These are phyloP conservation scores for Rhagologus leucostigma DNA, from an alignment of 2,113 vertebrate genomes.

Conservation along the genomic window DNA sequence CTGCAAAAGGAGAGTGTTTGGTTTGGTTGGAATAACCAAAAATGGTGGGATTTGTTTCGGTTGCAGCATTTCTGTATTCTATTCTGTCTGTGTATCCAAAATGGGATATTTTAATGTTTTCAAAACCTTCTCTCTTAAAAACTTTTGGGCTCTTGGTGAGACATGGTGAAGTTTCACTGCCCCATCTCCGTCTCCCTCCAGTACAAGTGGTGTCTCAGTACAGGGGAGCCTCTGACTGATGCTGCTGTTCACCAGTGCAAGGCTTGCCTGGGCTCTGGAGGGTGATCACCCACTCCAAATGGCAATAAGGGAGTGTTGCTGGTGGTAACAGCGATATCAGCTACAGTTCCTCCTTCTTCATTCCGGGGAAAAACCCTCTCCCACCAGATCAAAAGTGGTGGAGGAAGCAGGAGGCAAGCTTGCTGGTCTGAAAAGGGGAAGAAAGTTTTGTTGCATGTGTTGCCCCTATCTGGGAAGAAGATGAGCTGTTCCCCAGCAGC, in stretches of 20 bases:
- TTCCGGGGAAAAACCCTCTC: not conserved
- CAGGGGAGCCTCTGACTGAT: not conserved
- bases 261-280: not conserved
- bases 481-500: not conserved
- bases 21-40: not conserved
- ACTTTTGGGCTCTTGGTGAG: not conserved
- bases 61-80: not conserved
- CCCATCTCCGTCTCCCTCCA: not conserved
- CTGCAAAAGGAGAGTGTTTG: not conserved
- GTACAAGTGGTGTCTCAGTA: accelerated
- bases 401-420: not conserved
- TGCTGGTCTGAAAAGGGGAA: not conserved
- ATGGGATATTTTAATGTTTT: not conserved
- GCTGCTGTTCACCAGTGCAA: not conserved
- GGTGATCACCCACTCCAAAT: not conserved
- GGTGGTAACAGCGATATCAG: not conserved
- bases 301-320: not conserved
- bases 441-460: not conserved
- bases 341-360: not conserved
- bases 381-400: not conserved
- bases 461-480: not conserved
- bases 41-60: not conserved
- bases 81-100: not conserved
- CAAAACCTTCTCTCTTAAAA: not conserved
- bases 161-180: not conserved